phyloP scores from a whole-genome alignment of 2,797 vertebrate genomes.

The Gephyroberyx darwinii region DNA sequence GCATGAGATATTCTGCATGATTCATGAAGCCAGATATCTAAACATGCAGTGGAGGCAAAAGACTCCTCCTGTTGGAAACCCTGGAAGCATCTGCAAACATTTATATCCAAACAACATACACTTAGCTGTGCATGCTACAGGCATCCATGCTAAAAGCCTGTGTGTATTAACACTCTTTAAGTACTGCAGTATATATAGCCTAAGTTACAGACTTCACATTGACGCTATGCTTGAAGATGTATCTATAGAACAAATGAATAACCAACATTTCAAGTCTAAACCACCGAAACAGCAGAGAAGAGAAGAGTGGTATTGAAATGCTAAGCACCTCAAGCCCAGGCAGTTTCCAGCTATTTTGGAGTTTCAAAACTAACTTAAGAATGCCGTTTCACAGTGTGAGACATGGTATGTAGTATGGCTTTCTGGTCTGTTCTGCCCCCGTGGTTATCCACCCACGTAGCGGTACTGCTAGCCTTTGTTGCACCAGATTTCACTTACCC shows the following conservation, averaged over 20 bases:
- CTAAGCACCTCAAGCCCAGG: background rate
- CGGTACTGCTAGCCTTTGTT: constrained; percentile 31
- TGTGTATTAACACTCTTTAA: background rate
- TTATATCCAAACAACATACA: background rate
- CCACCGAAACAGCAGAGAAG: background rate
- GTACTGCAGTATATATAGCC: background rate
- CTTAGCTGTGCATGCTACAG: background rate
- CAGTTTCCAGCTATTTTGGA: background rate
- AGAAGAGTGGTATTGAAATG: background rate
- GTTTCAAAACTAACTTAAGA: background rate
- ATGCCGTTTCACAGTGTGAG: constrained; percentile 22
- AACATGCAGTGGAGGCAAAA: constrained; percentile 39
- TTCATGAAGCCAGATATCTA: constrained; percentile 60
- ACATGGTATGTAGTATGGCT: constrained; percentile 15
- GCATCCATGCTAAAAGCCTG: background rate
- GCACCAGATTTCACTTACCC: constrained; percentile 27
- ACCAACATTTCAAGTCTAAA: background rate
- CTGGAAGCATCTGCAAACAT: constrained; percentile 4
- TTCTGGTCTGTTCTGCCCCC: constrained; percentile 34
- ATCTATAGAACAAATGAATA: background rate
- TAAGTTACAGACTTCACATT: background rate
- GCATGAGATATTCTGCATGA: constrained; percentile 55
- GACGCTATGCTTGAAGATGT: background rate
- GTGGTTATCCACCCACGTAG: constrained; percentile 48
- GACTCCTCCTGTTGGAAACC: constrained; percentile 17